Evolutionary conservation across 1,140 invertebrate genomes (phyloP).

Genomic region (Brachionus paranguensis): DNA sequence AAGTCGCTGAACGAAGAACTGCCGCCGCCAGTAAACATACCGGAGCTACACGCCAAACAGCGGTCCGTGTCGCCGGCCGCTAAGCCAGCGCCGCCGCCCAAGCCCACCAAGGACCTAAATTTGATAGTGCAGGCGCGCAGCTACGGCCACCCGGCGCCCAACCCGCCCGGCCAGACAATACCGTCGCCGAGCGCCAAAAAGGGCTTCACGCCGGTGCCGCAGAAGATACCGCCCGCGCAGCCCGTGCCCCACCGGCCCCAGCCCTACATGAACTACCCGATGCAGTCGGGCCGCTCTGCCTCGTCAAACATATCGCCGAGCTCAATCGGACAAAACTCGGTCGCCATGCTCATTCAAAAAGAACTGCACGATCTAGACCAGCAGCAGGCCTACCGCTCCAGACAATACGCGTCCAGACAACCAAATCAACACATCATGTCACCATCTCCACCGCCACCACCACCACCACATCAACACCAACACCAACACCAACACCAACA

Average conservation of each 20-base stretch:
- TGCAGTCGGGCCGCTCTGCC: not conserved
- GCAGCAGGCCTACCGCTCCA: not conserved
- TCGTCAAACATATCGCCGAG: not conserved
- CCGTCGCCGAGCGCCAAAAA: not conserved
- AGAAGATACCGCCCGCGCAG: not conserved
- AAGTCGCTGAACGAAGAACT: conserved; percentile 30
- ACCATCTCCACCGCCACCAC: not conserved
- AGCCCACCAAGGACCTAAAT: conserved; percentile 1
- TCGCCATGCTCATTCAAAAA: conserved; percentile 17
- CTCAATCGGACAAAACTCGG: not conserved
- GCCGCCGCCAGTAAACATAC: conserved; percentile 13
- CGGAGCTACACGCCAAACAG: not conserved
- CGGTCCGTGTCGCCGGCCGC: not conserved
- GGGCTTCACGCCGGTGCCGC: not conserved
- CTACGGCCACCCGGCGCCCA: not conserved
- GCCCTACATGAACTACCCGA: not conserved
- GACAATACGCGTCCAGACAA: not conserved
- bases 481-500: not conserved
- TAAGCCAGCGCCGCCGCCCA: not conserved
- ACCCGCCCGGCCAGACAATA: not conserved
- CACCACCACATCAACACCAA: not conserved
- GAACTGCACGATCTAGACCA: not conserved
- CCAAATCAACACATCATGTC: not conserved
- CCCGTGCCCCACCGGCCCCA: not conserved
- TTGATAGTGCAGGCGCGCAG: not conserved